phyloP scores from a whole-genome alignment of 2,113 vertebrate species.

The Lanius collurio region DNA sequence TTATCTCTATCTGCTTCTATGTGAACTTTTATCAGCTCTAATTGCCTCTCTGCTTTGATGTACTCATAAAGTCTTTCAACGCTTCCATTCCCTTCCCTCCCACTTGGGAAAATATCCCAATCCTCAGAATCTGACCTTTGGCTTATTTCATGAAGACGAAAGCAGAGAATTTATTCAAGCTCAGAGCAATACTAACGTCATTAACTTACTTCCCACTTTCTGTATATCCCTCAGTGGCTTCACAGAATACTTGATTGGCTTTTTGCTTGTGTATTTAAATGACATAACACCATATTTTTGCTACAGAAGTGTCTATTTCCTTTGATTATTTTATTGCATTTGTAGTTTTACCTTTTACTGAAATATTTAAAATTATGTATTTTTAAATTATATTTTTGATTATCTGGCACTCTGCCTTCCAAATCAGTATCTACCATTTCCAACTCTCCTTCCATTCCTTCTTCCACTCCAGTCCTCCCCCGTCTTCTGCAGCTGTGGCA shows the following conservation, averaged over 20 bases:
- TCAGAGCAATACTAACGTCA: slow-evolving; percentile 61
- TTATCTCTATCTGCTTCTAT: slow-evolving; percentile 41
- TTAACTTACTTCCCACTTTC: slow-evolving; percentile 62
- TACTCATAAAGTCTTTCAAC: slow-evolving; percentile 46
- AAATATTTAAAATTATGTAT: background rate
- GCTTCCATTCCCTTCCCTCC: slow-evolving; percentile 57
- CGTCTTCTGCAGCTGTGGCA: background rate
- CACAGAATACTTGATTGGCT: slow-evolving; percentile 28
- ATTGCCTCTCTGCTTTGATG: slow-evolving; percentile 64
- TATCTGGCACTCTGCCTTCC: background rate
- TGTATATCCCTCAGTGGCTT: slow-evolving; percentile 52
- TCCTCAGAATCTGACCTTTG: slow-evolving; percentile 62
- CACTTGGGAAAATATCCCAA: slow-evolving; percentile 63
- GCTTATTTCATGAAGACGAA: slow-evolving; percentile 59
- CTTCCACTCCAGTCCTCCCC: background rate
- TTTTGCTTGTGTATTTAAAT: slow-evolving; percentile 53
- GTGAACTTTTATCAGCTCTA: slow-evolving; percentile 65
- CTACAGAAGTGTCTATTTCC: background rate
- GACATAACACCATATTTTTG: slow-evolving; percentile 24
- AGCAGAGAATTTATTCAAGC: slow-evolving; percentile 71
- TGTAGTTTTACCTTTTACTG: background rate
- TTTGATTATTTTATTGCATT: slow-evolving; percentile 1
- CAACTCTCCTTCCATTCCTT: background rate
- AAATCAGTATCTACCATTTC: background rate
- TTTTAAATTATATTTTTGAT: background rate